Conservation (phyloP, 2,113 vertebrate genomes). For the Ailurus styani region DNA sequence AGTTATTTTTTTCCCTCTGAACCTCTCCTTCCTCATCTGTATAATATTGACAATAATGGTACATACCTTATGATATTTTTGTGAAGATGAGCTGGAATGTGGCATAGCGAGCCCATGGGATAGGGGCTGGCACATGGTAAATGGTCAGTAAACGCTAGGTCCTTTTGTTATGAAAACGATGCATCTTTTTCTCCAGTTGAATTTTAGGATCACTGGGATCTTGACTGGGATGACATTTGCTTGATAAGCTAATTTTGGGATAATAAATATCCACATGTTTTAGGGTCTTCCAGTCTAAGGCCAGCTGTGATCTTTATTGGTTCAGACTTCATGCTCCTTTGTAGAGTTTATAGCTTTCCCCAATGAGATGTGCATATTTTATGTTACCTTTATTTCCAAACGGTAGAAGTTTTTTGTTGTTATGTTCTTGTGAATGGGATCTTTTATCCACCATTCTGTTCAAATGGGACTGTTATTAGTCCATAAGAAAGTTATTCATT, state of each 20-base stretch:
- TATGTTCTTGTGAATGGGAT: not conserved
- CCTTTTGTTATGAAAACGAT: slow-evolving; percentile 2
- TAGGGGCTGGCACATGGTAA: not conserved
- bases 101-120: not conserved
- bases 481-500: slow-evolving; percentile 7
- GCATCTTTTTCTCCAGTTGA: not conserved
- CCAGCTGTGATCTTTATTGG: not conserved
- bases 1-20: not conserved
- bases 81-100: not conserved
- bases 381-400: slow-evolving; percentile 24
- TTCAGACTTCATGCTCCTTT: not conserved
- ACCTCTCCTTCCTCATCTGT: not conserved
- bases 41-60: not conserved
- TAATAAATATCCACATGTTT: not conserved
- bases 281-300: not conserved
- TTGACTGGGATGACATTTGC: not conserved
- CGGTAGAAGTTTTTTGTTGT: not conserved
- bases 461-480: not conserved
- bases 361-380: not conserved
- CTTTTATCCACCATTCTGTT: not conserved
- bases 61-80: not conserved
- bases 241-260: not conserved
- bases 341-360: not conserved
- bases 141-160: not conserved
- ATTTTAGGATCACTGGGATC: not conserved